Evolutionary conservation across 1,140 invertebrate species (phyloP), one percentile per base, ranked within the genome.

Genomic region (Drosophila busckii): DNA sequence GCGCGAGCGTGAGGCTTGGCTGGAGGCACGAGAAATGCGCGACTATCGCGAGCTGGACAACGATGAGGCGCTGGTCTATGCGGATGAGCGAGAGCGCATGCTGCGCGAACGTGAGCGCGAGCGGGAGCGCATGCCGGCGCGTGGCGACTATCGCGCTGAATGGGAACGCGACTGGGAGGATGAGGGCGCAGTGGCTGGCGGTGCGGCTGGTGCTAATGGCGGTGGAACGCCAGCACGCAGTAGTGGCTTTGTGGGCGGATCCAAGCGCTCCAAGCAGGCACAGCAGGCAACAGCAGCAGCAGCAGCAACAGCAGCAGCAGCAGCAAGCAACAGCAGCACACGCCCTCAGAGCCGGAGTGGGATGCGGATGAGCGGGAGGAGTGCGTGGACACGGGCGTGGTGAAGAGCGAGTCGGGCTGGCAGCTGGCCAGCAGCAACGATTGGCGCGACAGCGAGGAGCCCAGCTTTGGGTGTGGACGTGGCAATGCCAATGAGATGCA

Each of bases 81-180:
- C 69, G n/a, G 84, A 86, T 16, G 84, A 86, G 54, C 64, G 82
- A 0, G 65, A 65, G 22, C 48, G 56, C 8, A 7, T 52, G 4
- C 82, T 85, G 13, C 59, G 84, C 6, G 75, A 84, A 4, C 46
- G 49, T 2, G 73, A 84, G 1, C 45, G 70, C 2, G 73, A 70
- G 13, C 35, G 80, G n/a, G 78, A 84, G 4, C 58, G 71, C 3
- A 46, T 71, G 22, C 28, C 62, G 1, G 60, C 71, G 0, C 68
- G 73, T 2, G 73, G 68, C 2, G 71, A 73, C 10, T 80, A 73
- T 22, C 69, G 83, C 1, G 65, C 56, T 2, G 83, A 85, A 3
- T 86, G 84, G 84, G 80, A 85, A 2, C 64, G 54, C n/a, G 84
- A 85, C 7, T 85, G 84, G 69, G 76, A 75, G 29, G 83, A 85